Percentiles rank a stretch among this genome's conserved stretches.
Conservation (phyloP, 2,888 invertebrate genomes). For the Ryuthela nishihirai region DNA sequence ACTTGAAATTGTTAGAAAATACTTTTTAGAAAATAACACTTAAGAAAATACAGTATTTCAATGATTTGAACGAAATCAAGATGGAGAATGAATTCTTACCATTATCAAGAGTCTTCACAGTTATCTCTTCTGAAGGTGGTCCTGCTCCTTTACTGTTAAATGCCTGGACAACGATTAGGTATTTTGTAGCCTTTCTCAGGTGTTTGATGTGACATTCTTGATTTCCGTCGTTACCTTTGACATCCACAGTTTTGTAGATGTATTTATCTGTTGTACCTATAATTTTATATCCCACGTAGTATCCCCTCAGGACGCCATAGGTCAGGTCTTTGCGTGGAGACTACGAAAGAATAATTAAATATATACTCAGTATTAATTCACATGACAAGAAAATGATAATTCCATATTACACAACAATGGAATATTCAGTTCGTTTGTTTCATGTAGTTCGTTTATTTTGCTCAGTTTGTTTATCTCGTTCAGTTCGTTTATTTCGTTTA, state of each 20-base stretch:
- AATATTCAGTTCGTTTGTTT: no score
- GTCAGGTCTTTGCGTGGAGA: slow-evolving; percentile 47
- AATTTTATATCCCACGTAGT: slow-evolving; percentile 51
- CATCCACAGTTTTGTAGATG: slow-evolving; percentile 47
- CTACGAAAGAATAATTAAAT: slow-evolving; percentile 40
- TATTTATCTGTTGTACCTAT: slow-evolving; percentile 47
- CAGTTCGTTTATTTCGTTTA: no score
- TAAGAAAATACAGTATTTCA: no score
- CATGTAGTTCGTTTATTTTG: no score
- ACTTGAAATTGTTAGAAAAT: no score
- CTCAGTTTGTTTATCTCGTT: no score
- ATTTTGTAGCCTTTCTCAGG: slow-evolving; percentile 50
- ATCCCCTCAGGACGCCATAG: slow-evolving; percentile 50
- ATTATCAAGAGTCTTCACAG: slow-evolving; percentile 50
- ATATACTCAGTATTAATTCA: no score
- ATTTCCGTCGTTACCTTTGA: slow-evolving; percentile 26
- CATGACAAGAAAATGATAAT: no score
- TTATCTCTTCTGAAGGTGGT: slow-evolving; percentile 48
- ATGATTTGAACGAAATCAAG: no score
- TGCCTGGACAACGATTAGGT: slow-evolving; percentile 50
- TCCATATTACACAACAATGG: no score
- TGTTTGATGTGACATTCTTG: slow-evolving; percentile 44
- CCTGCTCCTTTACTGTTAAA: slow-evolving; percentile 50
- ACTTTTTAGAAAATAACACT: no score
- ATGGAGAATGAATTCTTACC: slow-evolving; percentile 44